phyloP scores from a whole-genome alignment of 2,113 vertebrate species.

The Corynorhinus townsendii region DNA sequence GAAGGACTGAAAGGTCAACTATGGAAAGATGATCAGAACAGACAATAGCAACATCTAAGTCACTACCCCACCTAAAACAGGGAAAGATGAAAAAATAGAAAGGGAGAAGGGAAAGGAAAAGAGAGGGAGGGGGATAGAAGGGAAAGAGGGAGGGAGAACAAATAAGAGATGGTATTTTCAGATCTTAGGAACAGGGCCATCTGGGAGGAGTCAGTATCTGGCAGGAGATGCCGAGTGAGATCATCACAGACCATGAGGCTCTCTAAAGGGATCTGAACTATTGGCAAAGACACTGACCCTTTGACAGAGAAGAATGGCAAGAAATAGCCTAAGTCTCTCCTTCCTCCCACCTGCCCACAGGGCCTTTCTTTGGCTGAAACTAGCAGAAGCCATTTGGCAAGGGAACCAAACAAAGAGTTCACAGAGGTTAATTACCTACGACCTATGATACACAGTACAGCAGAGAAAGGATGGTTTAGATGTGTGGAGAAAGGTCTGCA shows the following conservation, averaged over 20 bases:
- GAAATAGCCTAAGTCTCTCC: background rate
- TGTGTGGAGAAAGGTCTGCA: background rate
- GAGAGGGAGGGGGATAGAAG: background rate
- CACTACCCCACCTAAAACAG: background rate
- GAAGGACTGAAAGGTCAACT: background rate
- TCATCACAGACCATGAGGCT: background rate
- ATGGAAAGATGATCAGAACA: background rate
- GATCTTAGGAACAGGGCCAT: background rate
- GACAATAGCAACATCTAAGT: background rate
- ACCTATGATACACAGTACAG: background rate
- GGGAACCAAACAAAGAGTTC: background rate
- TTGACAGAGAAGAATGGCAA: background rate
- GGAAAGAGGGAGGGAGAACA: background rate
- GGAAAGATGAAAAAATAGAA: background rate
- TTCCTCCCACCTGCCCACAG: background rate
- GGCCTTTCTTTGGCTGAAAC: background rate
- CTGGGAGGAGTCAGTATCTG: background rate
- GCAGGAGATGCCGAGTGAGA: background rate
- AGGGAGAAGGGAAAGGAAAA: background rate
- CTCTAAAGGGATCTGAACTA: background rate
- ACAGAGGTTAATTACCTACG: background rate
- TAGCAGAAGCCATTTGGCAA: background rate
- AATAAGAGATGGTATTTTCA: background rate
- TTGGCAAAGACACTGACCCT: background rate
- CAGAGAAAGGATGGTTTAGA: background rate